Conservation (phyloP, 2,888 invertebrate genomes). For the Dryobotodes eremita region DNA sequence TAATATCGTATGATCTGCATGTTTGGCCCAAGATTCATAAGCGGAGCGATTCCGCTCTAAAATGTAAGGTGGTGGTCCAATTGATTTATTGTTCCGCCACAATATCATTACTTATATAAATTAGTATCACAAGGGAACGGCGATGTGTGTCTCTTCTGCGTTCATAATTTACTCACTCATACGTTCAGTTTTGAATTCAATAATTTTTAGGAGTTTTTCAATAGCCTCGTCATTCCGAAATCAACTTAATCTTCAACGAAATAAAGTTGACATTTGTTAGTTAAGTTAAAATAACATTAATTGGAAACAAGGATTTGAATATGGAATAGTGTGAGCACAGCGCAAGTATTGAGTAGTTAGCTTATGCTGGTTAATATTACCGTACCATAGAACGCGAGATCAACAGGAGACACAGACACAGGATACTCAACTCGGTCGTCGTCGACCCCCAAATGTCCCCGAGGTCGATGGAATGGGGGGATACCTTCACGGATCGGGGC, state of each 20-base stretch:
- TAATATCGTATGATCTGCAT: too few species aligned
- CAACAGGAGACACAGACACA: conserved; percentile 32
- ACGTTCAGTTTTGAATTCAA: not conserved
- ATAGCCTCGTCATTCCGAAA: not conserved
- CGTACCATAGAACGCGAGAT: conserved; percentile 21
- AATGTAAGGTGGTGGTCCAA: too few species aligned
- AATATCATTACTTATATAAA: conserved; percentile 1
- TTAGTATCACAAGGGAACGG: not conserved
- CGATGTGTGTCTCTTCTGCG: not conserved
- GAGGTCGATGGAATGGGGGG: conserved; percentile 56
- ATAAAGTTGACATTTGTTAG: not conserved
- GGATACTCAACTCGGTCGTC: conserved; percentile 26
- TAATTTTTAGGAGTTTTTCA: too few species aligned
- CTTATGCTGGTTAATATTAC: conserved; percentile 14
- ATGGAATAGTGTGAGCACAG: not conserved
- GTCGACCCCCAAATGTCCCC: conserved; percentile 57
- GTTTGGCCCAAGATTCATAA: too few species aligned
- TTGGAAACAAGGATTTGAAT: not conserved
- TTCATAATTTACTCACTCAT: not conserved
- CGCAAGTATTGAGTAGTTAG: conserved; percentile 12
- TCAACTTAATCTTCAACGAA: not conserved
- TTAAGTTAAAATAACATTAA: not conserved
- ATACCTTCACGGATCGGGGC: conserved; percentile 37
- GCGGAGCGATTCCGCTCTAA: too few species aligned
- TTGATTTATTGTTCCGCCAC: too few species aligned